Evolutionary conservation across 2,888 invertebrate genomes (phyloP).

Genomic region (Microdon myrmicae): DNA sequence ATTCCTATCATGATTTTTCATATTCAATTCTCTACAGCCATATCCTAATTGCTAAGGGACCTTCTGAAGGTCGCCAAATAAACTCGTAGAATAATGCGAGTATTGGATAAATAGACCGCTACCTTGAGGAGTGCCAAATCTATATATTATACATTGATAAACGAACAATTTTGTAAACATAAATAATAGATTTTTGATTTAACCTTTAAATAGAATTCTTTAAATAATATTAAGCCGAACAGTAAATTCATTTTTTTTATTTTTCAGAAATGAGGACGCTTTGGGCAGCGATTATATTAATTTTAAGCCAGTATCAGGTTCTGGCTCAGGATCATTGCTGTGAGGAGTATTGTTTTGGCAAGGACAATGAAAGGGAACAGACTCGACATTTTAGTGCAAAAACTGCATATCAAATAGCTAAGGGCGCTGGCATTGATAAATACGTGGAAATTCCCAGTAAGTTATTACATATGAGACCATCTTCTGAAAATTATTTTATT

Average conservation of each 20-base stretch:
- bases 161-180: neutral
- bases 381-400: constrained; percentile 74
- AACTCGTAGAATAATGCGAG: no score
- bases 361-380: constrained; percentile 61
- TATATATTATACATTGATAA: no score
- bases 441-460: constrained; percentile 76
- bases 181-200: neutral
- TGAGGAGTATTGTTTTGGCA: constrained; percentile 62
- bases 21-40: no score
- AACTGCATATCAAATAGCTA: constrained; percentile 80
- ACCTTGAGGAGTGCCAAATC: no score
- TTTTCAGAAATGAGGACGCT: constrained; percentile 56
- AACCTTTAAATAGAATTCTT: no score
- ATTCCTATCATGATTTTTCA: no score
- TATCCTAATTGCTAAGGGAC: no score
- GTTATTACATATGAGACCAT: constrained; percentile 53
- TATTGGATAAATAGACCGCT: no score
- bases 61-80: no score
- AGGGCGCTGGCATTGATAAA: constrained; percentile 69
- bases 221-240: no score
- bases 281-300: constrained; percentile 54
- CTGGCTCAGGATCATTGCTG: constrained; percentile 56
- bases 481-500: constrained; percentile 8
- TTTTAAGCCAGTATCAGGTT: constrained; percentile 35
- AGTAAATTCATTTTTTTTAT: constrained; percentile 8